Conservation (phyloP, 2,888 invertebrate species). For the Latrodectus elegans region DNA sequence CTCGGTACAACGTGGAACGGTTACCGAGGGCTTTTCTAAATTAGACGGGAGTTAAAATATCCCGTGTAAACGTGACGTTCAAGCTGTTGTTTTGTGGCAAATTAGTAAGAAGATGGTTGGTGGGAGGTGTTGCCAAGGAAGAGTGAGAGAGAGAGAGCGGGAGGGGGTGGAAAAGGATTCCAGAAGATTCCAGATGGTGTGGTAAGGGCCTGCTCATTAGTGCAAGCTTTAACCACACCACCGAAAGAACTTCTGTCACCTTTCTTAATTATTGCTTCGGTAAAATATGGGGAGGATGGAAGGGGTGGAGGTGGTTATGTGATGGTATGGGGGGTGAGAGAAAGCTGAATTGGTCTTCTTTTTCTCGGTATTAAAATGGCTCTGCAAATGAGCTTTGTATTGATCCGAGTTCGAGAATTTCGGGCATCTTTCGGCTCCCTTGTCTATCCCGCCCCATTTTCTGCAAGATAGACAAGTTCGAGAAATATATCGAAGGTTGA, state of each 20-base stretch:
- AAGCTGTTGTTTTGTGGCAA: conserved; percentile 68
- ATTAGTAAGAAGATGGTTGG: conserved; percentile 35
- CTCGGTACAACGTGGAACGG: conserved; percentile 6
- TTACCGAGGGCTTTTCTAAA: conserved; percentile 48
- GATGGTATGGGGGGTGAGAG: neutral
- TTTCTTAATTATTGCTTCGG: conserved; percentile 66
- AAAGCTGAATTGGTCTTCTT: conserved; percentile 40
- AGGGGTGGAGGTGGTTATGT: neutral
- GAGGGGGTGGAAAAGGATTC: conserved; percentile 12
- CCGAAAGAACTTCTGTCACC: conserved; percentile 65
- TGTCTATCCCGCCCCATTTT: neutral
- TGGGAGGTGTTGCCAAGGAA: neutral
- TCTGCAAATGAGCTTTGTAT: conserved; percentile 67
- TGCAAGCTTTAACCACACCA: conserved; percentile 38
- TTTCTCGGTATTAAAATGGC: conserved; percentile 58
- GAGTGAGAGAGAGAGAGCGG: neutral
- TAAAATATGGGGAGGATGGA: neutral
- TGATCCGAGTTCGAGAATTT: conserved; percentile 53
- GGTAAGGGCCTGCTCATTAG: conserved; percentile 57
- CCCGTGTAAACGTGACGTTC: conserved; percentile 37
- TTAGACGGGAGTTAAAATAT: conserved; percentile 40
- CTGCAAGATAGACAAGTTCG: neutral
- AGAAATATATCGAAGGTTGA: neutral
- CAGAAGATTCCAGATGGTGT: conserved; percentile 63
- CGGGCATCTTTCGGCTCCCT: neutral